Evolutionary conservation across 2,113 vertebrate species (phyloP).

Genomic region (Pseudolaguvia tuberculata): DNA sequence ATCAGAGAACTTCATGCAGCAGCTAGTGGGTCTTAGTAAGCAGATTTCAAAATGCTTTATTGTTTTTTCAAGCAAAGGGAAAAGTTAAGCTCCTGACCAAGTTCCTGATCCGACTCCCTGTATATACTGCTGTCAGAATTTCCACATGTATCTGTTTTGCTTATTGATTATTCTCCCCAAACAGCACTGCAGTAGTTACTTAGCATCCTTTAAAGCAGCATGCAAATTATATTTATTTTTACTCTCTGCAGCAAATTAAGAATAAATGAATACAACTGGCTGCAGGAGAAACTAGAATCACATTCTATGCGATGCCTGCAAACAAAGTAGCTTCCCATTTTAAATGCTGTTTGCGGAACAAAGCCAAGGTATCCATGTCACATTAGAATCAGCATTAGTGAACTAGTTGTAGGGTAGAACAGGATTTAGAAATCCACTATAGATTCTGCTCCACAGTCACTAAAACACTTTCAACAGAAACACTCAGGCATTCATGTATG

Average conservation of each 20-base stretch:
- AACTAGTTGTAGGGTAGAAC: neutral
- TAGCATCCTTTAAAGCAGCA: neutral
- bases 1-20: too few relatives aligned
- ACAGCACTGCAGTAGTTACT: neutral
- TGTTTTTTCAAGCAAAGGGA: too few relatives aligned
- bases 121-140: neutral
- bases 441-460: neutral
- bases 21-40: too few relatives aligned
- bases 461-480: neutral
- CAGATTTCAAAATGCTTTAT: too few relatives aligned
- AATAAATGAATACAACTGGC: neutral
- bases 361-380: neutral
- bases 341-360: neutral
- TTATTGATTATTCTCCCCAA: neutral
- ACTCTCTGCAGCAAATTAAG: neutral
- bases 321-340: neutral
- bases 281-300: neutral
- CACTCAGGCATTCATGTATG: neutral
- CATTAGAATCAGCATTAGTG: neutral
- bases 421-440: neutral
- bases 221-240: neutral
- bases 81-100: neutral
- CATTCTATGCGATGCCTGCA: neutral
- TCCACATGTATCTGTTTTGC: neutral
- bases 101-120: neutral